Evolutionary conservation across 92 coral and sea anemone genomes (phyloP), one percentile per base, ranked within the genome.

Genomic region (Siderastrea siderea): DNA sequence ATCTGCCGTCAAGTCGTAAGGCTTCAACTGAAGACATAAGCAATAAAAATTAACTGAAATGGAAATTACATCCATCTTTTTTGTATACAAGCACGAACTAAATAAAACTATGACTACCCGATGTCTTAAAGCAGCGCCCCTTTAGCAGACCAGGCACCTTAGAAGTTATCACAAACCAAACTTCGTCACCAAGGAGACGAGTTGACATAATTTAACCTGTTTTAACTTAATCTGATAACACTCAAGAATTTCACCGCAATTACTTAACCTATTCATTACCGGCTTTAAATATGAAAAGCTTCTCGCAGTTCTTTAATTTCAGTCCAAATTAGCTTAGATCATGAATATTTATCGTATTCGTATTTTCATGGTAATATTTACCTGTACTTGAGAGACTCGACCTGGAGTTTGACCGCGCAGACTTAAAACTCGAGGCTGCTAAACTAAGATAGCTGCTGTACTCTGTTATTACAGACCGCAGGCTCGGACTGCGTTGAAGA

Each of bases 361-460:
- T 11, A n/a, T 38, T 10, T 2, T 26, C 12, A 16, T 14, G 8
- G 7, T 49, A 16, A 26, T 38, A 1, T 43, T 63, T 84, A 84
- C 87, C 87, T 15, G 87, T 84, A n/a, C 81, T 84, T 17, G 93
- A 81, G 15, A 88, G 64, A 64, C 91, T 90, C 43, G 84, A 82
- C 19, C 74, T 74, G 55, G 96, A 90, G 53, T 67, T 86, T 16
- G 74, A 1, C 12, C 77, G 84, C 15, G 52, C 71, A 17, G 91
- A 66, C 64, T 82, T 68, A 64, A 71, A 17, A 60, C 93, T 90
- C 19, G 88, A 83, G 49, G 74, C 62, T 75, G 88, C 93, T 48
- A 75, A 78, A 68, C 91, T 93, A 9, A 79, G 88, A 60, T 76
- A 90, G 78, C 96, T 90, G 91, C 96, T 93, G 92, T 93, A 87